phyloP scores from a whole-genome alignment of 2,797 vertebrate genomes.

The Crypturellus tataupa region DNA sequence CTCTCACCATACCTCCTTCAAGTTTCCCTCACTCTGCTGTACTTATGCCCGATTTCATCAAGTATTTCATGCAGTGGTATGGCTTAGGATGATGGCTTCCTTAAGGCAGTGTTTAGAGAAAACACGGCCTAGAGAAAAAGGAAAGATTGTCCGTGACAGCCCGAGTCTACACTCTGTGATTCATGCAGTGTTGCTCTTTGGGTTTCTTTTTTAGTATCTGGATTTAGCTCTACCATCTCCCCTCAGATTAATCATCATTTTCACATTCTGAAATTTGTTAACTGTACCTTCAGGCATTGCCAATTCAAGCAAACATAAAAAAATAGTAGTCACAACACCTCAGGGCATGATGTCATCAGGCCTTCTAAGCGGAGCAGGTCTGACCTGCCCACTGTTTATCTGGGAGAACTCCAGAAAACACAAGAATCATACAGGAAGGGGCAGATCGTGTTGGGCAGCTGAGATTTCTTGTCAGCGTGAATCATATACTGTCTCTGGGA shows the following conservation, averaged over 20 bases:
- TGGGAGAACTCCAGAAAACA: constrained; percentile 32
- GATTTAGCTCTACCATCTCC: constrained; percentile 4
- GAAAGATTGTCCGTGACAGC: neutral
- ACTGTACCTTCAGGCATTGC: constrained; percentile 8
- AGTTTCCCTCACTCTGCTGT: constrained; percentile 31
- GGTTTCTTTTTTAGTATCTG: constrained; percentile 27
- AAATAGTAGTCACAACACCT: constrained; percentile 42
- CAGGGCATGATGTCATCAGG: constrained; percentile 29
- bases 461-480: constrained; percentile 37
- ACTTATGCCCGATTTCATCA: neutral
- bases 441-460: constrained; percentile 15
- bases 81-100: neutral
- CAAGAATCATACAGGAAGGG: constrained; percentile 20
- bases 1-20: constrained; percentile 47
- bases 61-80: neutral
- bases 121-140: constrained; percentile 27
- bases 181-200: constrained; percentile 24
- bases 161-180: neutral
- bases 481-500: constrained; percentile 33
- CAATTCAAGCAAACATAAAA: constrained; percentile 51
- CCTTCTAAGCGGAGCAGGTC: constrained; percentile 26
- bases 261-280: constrained; percentile 58
- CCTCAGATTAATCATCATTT: constrained; percentile 32
- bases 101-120: constrained; percentile 3
- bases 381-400: constrained; percentile 31